phyloP scores from a whole-genome alignment of 2,113 vertebrate species.

The Caracal caracal region DNA sequence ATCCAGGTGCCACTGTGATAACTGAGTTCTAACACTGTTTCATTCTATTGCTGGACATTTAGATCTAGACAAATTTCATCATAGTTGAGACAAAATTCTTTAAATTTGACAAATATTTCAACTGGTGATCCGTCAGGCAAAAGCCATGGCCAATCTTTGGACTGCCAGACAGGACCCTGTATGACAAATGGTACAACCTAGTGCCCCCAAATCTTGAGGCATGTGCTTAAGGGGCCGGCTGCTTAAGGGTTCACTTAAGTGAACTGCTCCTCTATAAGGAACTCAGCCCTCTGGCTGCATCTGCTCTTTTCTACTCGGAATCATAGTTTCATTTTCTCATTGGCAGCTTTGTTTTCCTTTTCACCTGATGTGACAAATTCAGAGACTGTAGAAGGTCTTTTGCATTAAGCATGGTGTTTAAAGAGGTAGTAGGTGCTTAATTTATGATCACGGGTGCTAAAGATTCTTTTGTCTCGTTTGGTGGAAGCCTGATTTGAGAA shows the following conservation, averaged over 20 bases:
- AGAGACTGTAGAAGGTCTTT: slow-evolving; percentile 94
- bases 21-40: slow-evolving; percentile 92
- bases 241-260: too few species aligned
- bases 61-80: slow-evolving; percentile 92
- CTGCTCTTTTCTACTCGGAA: slow-evolving; percentile 93
- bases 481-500: slow-evolving; percentile 93
- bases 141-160: slow-evolving; percentile 94
- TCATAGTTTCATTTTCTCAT: slow-evolving; percentile 92
- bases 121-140: slow-evolving; percentile 92
- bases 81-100: slow-evolving; percentile 90
- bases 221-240: slow-evolving; percentile 90
- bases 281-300: slow-evolving; percentile 91
- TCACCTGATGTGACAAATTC: slow-evolving; percentile 92
- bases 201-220: slow-evolving; percentile 90
- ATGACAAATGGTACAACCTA: slow-evolving; percentile 91
- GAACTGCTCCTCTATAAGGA: slow-evolving; percentile 88
- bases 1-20: slow-evolving; percentile 85
- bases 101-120: slow-evolving; percentile 94
- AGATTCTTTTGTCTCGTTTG: slow-evolving; percentile 94
- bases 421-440: slow-evolving; percentile 91
- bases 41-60: slow-evolving; percentile 93
- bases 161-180: slow-evolving; percentile 92
- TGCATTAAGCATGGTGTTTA: slow-evolving; percentile 93
- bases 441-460: slow-evolving; percentile 92
- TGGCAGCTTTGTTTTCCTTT: slow-evolving; percentile 93